Evolutionary conservation across 2,113 vertebrate species (phyloP).

Genomic region (Bombycilla garrulus): DNA sequence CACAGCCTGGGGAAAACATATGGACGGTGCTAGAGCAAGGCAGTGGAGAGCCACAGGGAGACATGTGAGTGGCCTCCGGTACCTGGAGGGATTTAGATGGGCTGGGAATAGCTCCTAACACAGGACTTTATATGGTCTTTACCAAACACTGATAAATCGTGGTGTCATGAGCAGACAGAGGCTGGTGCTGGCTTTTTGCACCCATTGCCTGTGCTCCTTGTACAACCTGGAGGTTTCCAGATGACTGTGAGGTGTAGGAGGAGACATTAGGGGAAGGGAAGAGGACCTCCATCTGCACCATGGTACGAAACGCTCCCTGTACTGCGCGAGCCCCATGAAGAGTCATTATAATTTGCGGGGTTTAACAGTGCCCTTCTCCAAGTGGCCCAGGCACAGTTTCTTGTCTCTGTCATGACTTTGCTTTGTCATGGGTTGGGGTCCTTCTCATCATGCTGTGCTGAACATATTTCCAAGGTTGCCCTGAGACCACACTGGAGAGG

Average conservation of each 20-base stretch:
- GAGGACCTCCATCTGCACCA: neutral
- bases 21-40: neutral
- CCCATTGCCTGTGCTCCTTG: neutral
- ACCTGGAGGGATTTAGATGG: neutral
- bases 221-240: neutral
- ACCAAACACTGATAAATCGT: neutral
- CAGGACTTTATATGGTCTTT: neutral
- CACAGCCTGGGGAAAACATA: neutral
- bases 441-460: slow-evolving; percentile 32
- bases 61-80: fast-evolving
- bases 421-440: neutral
- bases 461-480: slow-evolving; percentile 12
- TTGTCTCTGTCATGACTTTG: neutral
- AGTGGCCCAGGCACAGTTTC: neutral
- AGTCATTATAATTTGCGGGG: neutral
- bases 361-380: neutral
- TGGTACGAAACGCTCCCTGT: neutral
- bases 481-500: slow-evolving; percentile 4
- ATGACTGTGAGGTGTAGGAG: neutral
- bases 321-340: neutral
- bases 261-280: neutral
- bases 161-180: neutral
- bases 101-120: neutral
- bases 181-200: neutral
- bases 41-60: neutral